Base-by-base conservation (phyloP, 2,888 invertebrate species). In the Prosapia bicincta region DNA sequence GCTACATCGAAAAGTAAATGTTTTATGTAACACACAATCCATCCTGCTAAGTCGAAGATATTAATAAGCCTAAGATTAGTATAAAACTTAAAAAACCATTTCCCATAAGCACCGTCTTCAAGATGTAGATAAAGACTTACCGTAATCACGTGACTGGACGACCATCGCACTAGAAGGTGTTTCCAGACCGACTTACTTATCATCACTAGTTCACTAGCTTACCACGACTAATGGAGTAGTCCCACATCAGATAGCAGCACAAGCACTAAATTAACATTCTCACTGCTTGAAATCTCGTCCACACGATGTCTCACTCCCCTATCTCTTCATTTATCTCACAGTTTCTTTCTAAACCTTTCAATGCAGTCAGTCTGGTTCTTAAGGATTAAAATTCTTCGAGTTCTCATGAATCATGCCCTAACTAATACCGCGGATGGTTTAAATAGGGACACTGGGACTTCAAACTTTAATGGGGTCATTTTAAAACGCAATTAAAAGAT, bases 211-310 rank as follows among this genome's bases (percentile, higher is more conserved):
- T 54, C 54, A 54, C 54, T 20, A 54, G 54, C 54, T 54, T 54
- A 54, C 54, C 54, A 54, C 54, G 54, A 54, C 54, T 54, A 54
- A 54, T 54, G 54, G 54, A 54, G 54, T 54, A 54, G 54, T 20
- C 54, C 20, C 54, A 20, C 54, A 54, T 54, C 54, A 54, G 54
- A 54, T 54, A 54, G 54, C 54, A 54, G 54, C 54, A 54, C 54
- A 3, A 54, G 54, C 54, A 54, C 54, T 54, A 54, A 54, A 54
- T 54, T 54, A 54, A 54, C 54, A 54, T 54, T 54, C 54, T 54
- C 54, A 54, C 54, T n/a, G n/a, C n/a, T 54, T 54, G 54, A 54
- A 54, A 54, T 54, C 54, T 54, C 54, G 54, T 54, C 54, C 54
- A 54, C 54, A 20, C 54, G 54, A 54, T 54, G 54, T 54, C 54